Base-by-base conservation (phyloP, 2,113 vertebrate species). In the Taurulus bubalis region DNA sequence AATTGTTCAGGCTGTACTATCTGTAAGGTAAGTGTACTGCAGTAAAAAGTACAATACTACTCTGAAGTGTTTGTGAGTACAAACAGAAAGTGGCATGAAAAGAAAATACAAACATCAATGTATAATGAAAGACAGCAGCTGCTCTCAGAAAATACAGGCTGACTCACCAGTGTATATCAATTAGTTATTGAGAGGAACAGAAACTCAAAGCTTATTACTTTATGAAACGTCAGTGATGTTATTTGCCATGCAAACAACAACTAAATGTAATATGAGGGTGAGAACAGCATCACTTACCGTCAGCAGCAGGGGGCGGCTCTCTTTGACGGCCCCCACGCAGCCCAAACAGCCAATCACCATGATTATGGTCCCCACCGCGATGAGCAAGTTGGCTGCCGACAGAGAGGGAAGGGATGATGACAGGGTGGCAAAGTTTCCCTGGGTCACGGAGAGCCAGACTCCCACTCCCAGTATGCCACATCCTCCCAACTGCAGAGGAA, bases 321-420 rank as follows among this genome's bases (percentile, higher is more conserved):
- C 98, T 89, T 97, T 99, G 93, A 99, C 97, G 87, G 98, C 98
- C 1, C 98, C 98, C 49, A 99, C 95, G 84, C 98, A 99, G 74
- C 98, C 98, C 90, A 99, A 96, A 45, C 99, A 99, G 87, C 98
- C 98, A 16, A 99, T 97, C 95, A 98, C 96, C 98, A 99, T 98
- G 93, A 97, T 94, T 77, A 98, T 96, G 0, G 96, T 95, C 49
- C 98, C 98, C 0, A 96, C 95, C 28, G 96, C 95, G 1, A 99
- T 98, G 89, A 99, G 96, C 6, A 99, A 95, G 94, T 99, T 99
- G 94, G 98, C 98, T 15, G 98, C 98, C 9, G 98, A 99, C 85
- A 99, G 92, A 22, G 97, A 98, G 0, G 98, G 98, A 78, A 99
- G 96, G 71, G 98, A 99, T 8, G 98, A 96, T 2, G 98, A 99